Percentiles rank a stretch among this genome's conserved stretches.
These are phyloP conservation scores for Deroplatys truncata DNA, from an alignment of 2,888 invertebrate species.

Conservation along the genomic window DNA sequence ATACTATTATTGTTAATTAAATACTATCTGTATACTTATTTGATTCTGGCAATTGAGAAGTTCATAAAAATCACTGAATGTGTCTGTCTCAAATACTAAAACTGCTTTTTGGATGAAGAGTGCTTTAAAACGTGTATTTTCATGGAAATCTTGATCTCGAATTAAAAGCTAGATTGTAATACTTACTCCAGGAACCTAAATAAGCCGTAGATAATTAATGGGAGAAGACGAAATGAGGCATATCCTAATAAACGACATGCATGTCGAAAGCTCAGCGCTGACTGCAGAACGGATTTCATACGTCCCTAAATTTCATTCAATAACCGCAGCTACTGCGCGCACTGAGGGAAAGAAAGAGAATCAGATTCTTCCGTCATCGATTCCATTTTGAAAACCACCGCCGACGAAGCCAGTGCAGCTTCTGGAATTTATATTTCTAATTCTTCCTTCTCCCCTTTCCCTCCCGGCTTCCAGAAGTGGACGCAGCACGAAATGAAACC, in stretches of 20 bases:
- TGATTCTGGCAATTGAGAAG: too few relatives aligned
- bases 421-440: slow-evolving; percentile 25
- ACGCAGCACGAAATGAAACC: not conserved
- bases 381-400: slow-evolving; percentile 17
- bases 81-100: too few relatives aligned
- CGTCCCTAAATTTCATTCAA: slow-evolving; percentile 8
- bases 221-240: not conserved
- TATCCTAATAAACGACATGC: not conserved
- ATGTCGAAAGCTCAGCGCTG: not conserved
- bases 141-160: too few relatives aligned
- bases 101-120: too few relatives aligned
- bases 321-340: slow-evolving; percentile 23
- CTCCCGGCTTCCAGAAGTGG: not conserved
- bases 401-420: not conserved
- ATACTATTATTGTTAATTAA: too few relatives aligned
- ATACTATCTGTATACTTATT: too few relatives aligned
- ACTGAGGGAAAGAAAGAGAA: not conserved
- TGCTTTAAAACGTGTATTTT: too few relatives aligned
- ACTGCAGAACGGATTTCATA: not conserved
- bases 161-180: too few relatives aligned
- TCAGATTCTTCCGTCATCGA: slow-evolving; percentile 11
- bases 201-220: not conserved
- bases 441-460: slow-evolving; percentile 16
- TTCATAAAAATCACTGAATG: too few relatives aligned
- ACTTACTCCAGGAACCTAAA: too few relatives aligned